Evolutionary conservation across 1,140 invertebrate genomes (phyloP), one percentile per base, ranked within the genome.

Genomic region (Acromyrmex heyeri): DNA sequence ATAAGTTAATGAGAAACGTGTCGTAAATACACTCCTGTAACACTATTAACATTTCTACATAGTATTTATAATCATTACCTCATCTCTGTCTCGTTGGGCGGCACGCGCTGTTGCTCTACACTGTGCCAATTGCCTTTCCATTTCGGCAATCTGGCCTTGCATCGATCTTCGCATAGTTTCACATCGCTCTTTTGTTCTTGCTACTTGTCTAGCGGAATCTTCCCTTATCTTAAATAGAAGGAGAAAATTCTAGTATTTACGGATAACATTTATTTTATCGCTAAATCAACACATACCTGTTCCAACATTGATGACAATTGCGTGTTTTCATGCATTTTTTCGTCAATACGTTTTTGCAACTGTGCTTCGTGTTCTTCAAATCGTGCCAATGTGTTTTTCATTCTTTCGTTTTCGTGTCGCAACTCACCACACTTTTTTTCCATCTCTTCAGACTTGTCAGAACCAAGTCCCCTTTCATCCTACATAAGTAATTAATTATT

Each of bases 131-230:
- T 97, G 96, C 81, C 96, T 95, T 90, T 97, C 97, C 91, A 97
- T 92, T 85, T 97, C 96, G 1, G 95, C 95, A 34, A 97, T 96
- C 89, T 97, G 96, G 30, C 95, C 96, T 92, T 97, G 97, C 92
- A 97, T 95, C 14, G 95, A 95, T 87, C 95, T 93, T 53, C 96
- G 95, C 2, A 96, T 94, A 2, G 95, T 95, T 86, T 98, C 97
- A 12, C 96, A 96, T 55, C 97, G 95, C 69, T 97, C 97, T 83
- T 97, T 97, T 12, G 96, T 96, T 18, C 97, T 95, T 2, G 96
- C 95, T 0, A 98, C 95, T 85, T 97, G 97, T 65, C 97, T 95
- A 0, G 97, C 97, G 0, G 97, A 97, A 89, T 98, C 97, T 72
- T 97, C 97, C 4, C 97, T 94, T 10, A 97, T 95, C 38, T 95